These are phyloP conservation scores for Tragelaphus eurycerus DNA, from an alignment of 2,797 vertebrate genomes.

Conservation along the genomic window DNA sequence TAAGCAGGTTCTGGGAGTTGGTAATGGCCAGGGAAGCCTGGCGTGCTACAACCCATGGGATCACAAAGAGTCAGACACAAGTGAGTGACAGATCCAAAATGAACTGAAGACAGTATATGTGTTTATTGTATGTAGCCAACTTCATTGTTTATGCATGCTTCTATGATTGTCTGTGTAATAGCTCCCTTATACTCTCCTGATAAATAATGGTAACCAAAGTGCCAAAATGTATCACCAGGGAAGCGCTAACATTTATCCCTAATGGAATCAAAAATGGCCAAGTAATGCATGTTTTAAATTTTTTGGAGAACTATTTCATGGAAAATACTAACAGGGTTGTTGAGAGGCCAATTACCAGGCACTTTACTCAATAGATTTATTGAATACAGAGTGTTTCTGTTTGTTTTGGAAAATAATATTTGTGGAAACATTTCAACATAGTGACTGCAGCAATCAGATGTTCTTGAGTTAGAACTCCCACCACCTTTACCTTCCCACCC, in stretches of 20 bases:
- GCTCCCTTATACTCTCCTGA: neutral
- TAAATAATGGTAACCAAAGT: neutral
- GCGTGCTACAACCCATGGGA: neutral
- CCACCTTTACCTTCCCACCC: accelerated
- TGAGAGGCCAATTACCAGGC: neutral
- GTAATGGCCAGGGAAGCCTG: neutral
- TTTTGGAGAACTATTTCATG: neutral
- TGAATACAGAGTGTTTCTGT: neutral
- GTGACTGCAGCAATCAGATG: neutral
- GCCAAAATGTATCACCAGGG: neutral
- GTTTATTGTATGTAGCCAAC: neutral
- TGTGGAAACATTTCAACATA: neutral
- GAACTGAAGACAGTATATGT: neutral
- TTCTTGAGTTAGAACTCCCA: neutral
- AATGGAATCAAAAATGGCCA: neutral
- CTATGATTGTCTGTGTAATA: neutral
- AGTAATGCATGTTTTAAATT: neutral
- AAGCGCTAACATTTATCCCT: neutral
- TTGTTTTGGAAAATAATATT: neutral
- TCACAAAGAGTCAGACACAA: neutral
- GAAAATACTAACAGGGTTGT: neutral
- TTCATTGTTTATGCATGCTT: neutral
- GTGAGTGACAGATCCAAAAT: neutral
- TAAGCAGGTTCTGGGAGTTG: neutral
- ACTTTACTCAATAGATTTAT: neutral